phyloP scores from a whole-genome alignment of 2,797 vertebrate genomes.

The Myotis planiceps region DNA sequence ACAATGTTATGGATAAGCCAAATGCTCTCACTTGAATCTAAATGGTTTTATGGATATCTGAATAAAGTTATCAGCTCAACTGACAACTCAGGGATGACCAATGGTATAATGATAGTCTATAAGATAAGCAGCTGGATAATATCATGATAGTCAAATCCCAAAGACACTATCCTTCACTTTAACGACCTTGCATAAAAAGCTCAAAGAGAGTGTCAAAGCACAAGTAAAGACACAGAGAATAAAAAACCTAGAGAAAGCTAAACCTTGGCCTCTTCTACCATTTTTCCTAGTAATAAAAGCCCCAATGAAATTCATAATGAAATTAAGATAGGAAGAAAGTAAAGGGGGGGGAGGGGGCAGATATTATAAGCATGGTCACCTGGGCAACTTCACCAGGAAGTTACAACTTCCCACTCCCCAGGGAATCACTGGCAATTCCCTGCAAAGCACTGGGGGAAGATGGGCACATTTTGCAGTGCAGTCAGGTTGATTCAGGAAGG shows the following conservation, averaged over 20 bases:
- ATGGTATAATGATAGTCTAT: not conserved
- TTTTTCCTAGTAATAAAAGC: conserved; percentile 21
- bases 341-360: too few species aligned
- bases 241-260: not conserved
- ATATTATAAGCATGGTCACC: too few species aligned
- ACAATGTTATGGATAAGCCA: not conserved
- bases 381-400: too few species aligned
- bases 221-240: not conserved
- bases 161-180: not conserved
- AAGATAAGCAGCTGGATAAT: not conserved
- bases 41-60: not conserved
- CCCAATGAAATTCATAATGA: not conserved
- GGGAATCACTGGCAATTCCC: too few species aligned
- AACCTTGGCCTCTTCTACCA: not conserved
- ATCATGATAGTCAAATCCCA: not conserved
- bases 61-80: not conserved
- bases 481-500: too few species aligned
- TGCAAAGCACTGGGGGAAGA: too few species aligned
- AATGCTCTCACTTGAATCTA: not conserved
- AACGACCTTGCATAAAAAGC: not conserved
- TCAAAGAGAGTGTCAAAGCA: not conserved
- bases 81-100: not conserved
- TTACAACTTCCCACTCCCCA: too few species aligned
- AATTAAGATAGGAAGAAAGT: too few species aligned
- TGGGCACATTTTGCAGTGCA: too few species aligned